These are phyloP conservation scores for Prionailurus bengalensis DNA, from an alignment of 2,113 vertebrate genomes.

Conservation along the genomic window DNA sequence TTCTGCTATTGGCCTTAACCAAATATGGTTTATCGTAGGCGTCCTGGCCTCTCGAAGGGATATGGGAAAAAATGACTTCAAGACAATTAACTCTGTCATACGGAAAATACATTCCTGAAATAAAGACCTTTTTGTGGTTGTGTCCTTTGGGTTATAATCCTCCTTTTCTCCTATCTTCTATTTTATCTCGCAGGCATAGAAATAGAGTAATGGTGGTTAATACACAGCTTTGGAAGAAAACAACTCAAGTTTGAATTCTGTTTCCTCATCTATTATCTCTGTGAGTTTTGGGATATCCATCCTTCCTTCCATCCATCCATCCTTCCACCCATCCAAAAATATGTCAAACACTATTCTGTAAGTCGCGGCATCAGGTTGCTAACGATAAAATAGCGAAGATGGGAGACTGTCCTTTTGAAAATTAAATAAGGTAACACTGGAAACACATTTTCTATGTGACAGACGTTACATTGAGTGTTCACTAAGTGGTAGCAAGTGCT, in stretches of 20 bases:
- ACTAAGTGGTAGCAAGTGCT: not conserved
- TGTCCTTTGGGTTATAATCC: not conserved
- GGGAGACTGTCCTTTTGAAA: not conserved
- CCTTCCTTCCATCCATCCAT: not conserved
- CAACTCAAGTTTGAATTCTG: not conserved
- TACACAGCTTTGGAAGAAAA: not conserved
- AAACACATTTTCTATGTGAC: not conserved
- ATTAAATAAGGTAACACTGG: not conserved
- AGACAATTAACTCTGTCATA: slow-evolving; percentile 7
- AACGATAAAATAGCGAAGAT: not conserved
- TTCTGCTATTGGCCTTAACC: not conserved
- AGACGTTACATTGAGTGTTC: not conserved
- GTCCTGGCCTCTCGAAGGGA: not conserved
- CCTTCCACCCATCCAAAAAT: not conserved
- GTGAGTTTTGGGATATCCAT: not conserved
- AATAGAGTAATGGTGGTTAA: not conserved
- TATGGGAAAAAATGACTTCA: not conserved
- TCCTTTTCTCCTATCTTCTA: not conserved
- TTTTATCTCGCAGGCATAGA: not conserved
- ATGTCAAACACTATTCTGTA: not conserved
- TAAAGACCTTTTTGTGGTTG: not conserved
- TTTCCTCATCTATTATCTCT: not conserved
- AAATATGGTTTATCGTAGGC: not conserved
- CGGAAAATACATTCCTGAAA: not conserved
- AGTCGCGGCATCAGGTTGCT: not conserved